Base-by-base conservation (phyloP, 2,113 vertebrate genomes). In the Pelusios castaneus region DNA sequence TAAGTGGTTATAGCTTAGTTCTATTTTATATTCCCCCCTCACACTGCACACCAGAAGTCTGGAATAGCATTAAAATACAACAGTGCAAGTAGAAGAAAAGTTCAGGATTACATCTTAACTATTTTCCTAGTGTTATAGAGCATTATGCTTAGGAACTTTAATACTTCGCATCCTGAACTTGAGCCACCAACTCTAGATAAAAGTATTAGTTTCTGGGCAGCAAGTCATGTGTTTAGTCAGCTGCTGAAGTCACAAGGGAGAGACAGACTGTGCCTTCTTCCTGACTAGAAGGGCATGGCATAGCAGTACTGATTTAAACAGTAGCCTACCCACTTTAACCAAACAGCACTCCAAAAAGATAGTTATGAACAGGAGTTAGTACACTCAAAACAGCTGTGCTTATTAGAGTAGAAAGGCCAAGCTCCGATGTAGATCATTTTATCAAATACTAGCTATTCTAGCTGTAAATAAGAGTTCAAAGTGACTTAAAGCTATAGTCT, bases 241-340 rank as follows among this genome's bases (percentile, higher is more conserved):
- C 97, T 98, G 98, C 89, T 95, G 86, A 51, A 98, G 96, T 98
- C 98, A 98, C 97, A 98, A 98, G 98, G 89, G 84, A 92, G 14
- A 97, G 60, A 97, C 96, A 97, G 95, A 84, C 95, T 95, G 97
- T 87, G 95, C 83, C 95, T 97, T 98, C 96, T 97, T 96, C 93
- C 78, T 92, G 94, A 95, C 73, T 88, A 95, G 95, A 29, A 86
- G 79, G 79, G 96, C 11, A 91, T 25, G 89, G 77, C 85, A 58
- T 54, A 89, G 0, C 80, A 91, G 41, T 55, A n/a, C 47, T 95
- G 93, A 95, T 96, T 95, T 88, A 95, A 96, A 96, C 94, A 95
- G 94, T 75, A 43, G 6, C 70, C 88, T 84, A 92, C 96, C 95
- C 93, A 92, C 94, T 92, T 86, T 43, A 84, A 88, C 87, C 96